Base-by-base conservation (phyloP, 1,140 invertebrate species). In the Drosophila grimshawi region DNA sequence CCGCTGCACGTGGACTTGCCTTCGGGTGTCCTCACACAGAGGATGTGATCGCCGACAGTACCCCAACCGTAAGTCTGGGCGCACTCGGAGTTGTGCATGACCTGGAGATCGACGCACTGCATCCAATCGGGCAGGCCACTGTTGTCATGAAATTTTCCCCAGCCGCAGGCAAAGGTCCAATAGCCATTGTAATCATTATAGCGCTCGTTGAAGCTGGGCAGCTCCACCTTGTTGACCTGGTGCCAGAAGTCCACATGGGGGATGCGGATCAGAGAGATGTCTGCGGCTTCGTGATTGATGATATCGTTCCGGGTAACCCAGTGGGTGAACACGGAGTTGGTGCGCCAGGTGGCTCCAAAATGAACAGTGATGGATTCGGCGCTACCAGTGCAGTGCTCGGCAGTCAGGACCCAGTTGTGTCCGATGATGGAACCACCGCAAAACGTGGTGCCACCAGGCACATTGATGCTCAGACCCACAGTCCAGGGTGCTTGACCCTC, bases 401-500 rank as follows among this genome's bases (percentile, higher is more conserved):
- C 81, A 3, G 94, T 93, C 4, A 92, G 71, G 5, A 94, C 94
- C 64, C 92, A 93, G 46, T 93, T 92, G 29, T 94, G 90, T 67
- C 92, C 93, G 5, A 95, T 93, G 59, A 95, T 80, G 19, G 94
- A 94, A 11, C 94, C 95, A 4, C 95, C 93, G 93, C 75, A 92
- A 19, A 19, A 19, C 2, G 19, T 19, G 19, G 19, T 19, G 19
- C 19, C 19, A 94, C 52, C 93, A 94, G 51, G 92, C 72, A 61
- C 94, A 91, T 85, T 80, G 73, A 94, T 83, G 6, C 53, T 49
- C 7, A 94, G 76, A 0, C 92, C 92, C 8, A 92, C 93, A 64
- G 94, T 93, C 60, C 93, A 93, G 6, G 94, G 94, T 35, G 93
- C 93, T 78, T 94, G 92, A 0, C 93, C 93, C 3, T 85, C 72